Evolutionary conservation across 2,797 vertebrate genomes (phyloP), one percentile per base, ranked within the genome.

Genomic region (Diglossa cyanea): DNA sequence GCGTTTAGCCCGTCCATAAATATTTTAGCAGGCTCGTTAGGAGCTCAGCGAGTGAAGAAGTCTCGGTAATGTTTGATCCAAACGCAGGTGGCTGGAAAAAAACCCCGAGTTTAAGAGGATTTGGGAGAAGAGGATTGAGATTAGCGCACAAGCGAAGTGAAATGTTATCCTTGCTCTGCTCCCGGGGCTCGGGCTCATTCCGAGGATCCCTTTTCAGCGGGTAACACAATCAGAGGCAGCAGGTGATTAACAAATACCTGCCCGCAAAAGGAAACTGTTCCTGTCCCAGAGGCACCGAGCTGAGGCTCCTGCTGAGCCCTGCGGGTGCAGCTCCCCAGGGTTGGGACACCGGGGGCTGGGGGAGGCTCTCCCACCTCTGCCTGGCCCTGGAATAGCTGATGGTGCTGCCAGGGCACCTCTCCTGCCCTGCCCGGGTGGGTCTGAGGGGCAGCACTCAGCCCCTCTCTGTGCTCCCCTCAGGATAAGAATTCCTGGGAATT

Each of bases 91-190:
- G 95, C 5, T 50, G 78, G 31, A 9, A 37, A 71, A 42, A 48
- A 53, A 39, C 2, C 13, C 3, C 54, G 50, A 82, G 61, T 86
- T 76, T 83, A 83, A 93, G 92, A 91, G 91, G 96, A 96, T 96
- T 95, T 88, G 65, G 62, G 86, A 79, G 89, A 63, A 62, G 58
- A 86, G 78, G 88, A 14, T 58, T 2, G 44, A 80, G 88, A 91
- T 83, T 85, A 90, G 54, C 58, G 16, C 78, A 84, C 55, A 40
- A 93, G 90, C 54, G 7, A 28, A 61, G 54, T 78, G 96, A 93
- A 92, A 96, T 5, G 55, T 78, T 93, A 96, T 86, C 95, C 76
- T 77, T 62, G 68, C 90, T 40, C 90, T 12, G 83, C 86, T 95
- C 45, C 55, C 84, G 8, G 1, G 47, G 80, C 86, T 94, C 94